Conservation (phyloP, 2,113 vertebrate genomes). For the Apistogramma diplotaenia region DNA sequence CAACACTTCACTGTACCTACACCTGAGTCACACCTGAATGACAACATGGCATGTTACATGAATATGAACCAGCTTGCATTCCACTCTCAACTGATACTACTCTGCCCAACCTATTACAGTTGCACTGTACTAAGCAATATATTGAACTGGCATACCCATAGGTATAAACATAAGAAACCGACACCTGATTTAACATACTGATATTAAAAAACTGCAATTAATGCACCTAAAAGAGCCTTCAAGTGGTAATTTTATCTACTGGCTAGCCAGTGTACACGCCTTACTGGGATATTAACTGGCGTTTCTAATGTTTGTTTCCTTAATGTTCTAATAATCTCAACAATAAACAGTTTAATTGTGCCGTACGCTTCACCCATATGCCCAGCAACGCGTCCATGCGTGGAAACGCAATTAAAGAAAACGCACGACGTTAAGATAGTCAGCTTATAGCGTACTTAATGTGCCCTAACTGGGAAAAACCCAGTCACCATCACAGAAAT, state of each 20-base stretch:
- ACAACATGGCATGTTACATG: neutral
- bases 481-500: conserved; percentile 20
- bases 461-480: neutral
- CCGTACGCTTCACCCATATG: conserved; percentile 8
- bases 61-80: conserved; percentile 2
- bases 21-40: conserved; percentile 6
- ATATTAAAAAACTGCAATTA: neutral
- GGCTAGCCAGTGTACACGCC: neutral
- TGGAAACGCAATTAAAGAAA: neutral
- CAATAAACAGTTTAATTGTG: neutral
- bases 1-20: neutral
- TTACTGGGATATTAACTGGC: neutral
- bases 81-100: neutral
- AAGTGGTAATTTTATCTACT: neutral
- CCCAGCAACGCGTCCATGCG: neutral
- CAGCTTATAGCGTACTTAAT: neutral
- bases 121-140: neutral
- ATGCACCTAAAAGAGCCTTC: neutral
- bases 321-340: neutral
- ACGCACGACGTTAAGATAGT: neutral
- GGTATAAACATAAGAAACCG: neutral
- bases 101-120: neutral
- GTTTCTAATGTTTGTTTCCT: neutral
- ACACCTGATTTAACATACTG: neutral
- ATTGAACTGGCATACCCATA: neutral